phyloP scores from a whole-genome alignment of 2,888 invertebrate genomes.

The Allacma fusca region DNA sequence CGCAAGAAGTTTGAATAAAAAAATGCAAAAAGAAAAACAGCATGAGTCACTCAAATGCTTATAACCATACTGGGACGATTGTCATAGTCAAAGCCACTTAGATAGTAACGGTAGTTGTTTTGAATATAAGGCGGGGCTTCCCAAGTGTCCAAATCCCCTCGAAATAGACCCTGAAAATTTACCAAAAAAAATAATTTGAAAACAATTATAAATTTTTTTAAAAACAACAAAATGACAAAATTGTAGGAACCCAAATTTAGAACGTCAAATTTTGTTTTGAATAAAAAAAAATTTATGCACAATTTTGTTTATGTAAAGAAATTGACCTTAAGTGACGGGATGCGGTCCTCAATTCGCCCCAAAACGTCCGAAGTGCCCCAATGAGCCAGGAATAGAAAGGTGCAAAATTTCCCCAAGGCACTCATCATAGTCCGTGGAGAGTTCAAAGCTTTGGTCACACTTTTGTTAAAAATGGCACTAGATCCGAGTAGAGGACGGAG shows the following conservation, averaged over 20 bases:
- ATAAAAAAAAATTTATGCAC: background rate
- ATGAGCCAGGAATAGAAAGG: background rate
- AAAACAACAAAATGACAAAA: background rate
- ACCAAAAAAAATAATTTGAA: background rate
- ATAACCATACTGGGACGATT: background rate
- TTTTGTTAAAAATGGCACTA: too few species aligned
- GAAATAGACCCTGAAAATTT: background rate
- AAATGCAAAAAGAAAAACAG: too few species aligned
- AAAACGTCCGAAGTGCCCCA: background rate
- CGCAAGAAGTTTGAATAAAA: too few species aligned
- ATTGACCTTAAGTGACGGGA: background rate
- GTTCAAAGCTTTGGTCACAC: too few species aligned
- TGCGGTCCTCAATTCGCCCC: background rate
- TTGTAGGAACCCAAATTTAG: background rate
- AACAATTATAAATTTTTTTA: background rate
- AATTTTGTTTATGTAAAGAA: too few species aligned
- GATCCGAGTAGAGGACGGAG: too few species aligned
- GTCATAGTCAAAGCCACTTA: slow-evolving; percentile 2
- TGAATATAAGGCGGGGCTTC: background rate
- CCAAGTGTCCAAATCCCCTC: background rate
- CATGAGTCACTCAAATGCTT: background rate
- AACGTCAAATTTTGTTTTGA: too few species aligned
- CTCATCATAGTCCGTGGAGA: background rate
- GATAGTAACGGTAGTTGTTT: slow-evolving; percentile 3
- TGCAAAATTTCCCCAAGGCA: background rate